Base-by-base conservation (phyloP, 2,888 invertebrate genomes). In the Hylaea fasciaria region DNA sequence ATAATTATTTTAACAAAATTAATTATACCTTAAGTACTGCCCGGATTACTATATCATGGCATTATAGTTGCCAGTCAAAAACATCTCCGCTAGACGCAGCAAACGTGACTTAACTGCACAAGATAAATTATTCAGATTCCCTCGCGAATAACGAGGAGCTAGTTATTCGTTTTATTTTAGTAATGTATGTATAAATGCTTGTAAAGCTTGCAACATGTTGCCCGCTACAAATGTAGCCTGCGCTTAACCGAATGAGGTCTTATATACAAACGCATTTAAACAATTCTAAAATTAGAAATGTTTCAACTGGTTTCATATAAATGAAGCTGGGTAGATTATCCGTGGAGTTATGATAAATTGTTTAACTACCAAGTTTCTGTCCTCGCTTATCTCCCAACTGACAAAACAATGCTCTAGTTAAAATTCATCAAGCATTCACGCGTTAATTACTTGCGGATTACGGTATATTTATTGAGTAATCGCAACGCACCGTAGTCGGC, bases 111-210 rank as follows among this genome's bases (percentile, higher is more conserved):
- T 69, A 70, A 77, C 71, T 73, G 22, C 22, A 80, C 66, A 65
- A 65, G 59, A 63, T 68, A 77, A 78, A 82, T 83, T 81, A 84
- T 85, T 78, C 75, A 79, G 76, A 80, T 80, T 81, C 76, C 69
- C 66, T 74, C 14, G 71, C 73, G 74, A 78, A 80, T 78, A 72
- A 74, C 73, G 65, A 32, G 32, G 1, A 69, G 69, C 59, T 53
- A 64, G 64, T 63, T 69, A 72, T 70, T 64, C 57, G 50, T 68
- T 59, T 67, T 68, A 71, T 74, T 76, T 72, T 9, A 41, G 54
- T 45, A 44, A 66, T 65, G 61, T 62, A 3, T 22, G 22, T 5
- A 22, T 22, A 22, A 22, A n/a, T n/a, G n/a, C n/a, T n/a, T n/a
- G n/a, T n/a, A n/a, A n/a, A n/a, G n/a, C n/a, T n/a, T n/a, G n/a